Evolutionary conservation across 2,888 invertebrate species (phyloP).

Genomic region (Merodon equestris): DNA sequence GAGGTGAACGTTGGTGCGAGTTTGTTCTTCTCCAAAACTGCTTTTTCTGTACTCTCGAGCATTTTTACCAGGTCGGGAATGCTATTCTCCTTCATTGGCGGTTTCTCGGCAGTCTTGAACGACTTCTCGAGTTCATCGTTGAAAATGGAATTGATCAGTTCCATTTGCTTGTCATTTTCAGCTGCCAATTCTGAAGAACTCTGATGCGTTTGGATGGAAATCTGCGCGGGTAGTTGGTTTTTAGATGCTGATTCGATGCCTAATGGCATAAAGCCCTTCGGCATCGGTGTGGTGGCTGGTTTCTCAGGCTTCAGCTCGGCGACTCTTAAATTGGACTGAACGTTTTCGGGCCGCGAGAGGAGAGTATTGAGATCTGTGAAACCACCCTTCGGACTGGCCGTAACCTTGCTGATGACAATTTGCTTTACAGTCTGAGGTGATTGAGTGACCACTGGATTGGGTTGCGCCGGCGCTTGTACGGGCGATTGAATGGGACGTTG

Average conservation of each 20-base stretch:
- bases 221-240: slow-evolving; percentile 77
- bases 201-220: slow-evolving; percentile 78
- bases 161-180: slow-evolving; percentile 78
- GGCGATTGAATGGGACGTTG: too few species aligned
- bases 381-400: slow-evolving; percentile 72
- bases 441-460: background rate
- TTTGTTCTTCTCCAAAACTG: slow-evolving; percentile 69
- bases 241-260: slow-evolving; percentile 74
- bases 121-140: slow-evolving; percentile 75
- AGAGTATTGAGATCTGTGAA: slow-evolving; percentile 71
- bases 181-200: slow-evolving; percentile 76
- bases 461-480: too few species aligned
- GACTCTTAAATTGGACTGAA: slow-evolving; percentile 75
- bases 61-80: slow-evolving; percentile 81
- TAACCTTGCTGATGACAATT: slow-evolving; percentile 75
- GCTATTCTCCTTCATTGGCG: slow-evolving; percentile 73
- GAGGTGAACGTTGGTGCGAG: slow-evolving; percentile 51
- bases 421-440: slow-evolving; percentile 73
- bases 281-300: slow-evolving; percentile 2
- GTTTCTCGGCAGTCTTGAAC: slow-evolving; percentile 61
- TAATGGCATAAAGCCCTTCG: slow-evolving; percentile 77
- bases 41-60: slow-evolving; percentile 76
- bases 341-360: slow-evolving; percentile 66
- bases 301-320: slow-evolving; percentile 56
- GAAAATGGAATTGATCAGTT: slow-evolving; percentile 78